Evolutionary conservation across 2,113 vertebrate species (phyloP), one percentile per base, ranked within the genome.

Genomic region (Gambusia affinis): DNA sequence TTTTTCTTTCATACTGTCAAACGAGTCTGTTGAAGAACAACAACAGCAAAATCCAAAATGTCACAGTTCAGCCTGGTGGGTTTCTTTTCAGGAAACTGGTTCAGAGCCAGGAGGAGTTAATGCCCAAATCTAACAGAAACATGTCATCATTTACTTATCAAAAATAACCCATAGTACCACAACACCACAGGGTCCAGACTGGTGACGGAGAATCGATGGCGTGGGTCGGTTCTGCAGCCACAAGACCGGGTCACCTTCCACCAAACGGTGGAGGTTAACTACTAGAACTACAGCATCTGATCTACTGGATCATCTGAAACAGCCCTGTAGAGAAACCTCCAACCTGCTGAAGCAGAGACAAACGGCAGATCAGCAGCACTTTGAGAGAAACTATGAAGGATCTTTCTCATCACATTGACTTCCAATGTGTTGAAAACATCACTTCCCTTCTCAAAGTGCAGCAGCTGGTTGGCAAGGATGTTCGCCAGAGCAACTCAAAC

Each of bases 401-500:
- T 75, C 71, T 76, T 71, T 76, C 39, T 71, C 12, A 24, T 71
- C 78, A 80, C 76, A 80, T 85, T 76, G n/a, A 63, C 19, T n/a
- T 14, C 39, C 22, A 68, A 82, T 78, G 83, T 82, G 75, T 24
- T 75, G 72, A 85, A 77, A 84, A 70, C 35, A 11, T 83, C 76
- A 17, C 72, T 57, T 86, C 62, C 31, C 63, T 37, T 84, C 51
- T 61, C 57, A 63, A 60, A 76, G 83, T 73, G 83, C 78, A 82
- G 81, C 72, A 67, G 81, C 72, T 57, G 44, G 47, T 51, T 30
- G 61, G 78, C 83, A 72, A 85, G 78, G 83, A 73, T 70, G 78
- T 76, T 61, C 64, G 79, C 70, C 75, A n/a, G 75, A 70, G 75
- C 28, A 79, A 63, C 30, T 19, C 69, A 64, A 85, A 47, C 77